Evolutionary conservation across 2,888 invertebrate species (phyloP).

Genomic region (Ectobius pallidus): DNA sequence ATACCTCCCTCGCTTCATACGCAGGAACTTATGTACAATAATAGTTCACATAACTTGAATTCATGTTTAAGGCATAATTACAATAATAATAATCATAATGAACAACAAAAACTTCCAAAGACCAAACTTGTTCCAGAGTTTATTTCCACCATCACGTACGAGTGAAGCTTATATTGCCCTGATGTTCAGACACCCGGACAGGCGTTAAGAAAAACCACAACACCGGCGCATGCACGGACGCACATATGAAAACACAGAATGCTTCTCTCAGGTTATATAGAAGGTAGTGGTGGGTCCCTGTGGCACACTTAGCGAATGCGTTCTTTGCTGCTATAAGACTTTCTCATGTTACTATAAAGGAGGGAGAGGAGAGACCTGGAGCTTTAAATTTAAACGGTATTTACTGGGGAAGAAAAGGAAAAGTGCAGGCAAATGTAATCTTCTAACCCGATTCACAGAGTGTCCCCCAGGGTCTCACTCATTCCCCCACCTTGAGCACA

Average conservation of each 20-base stretch:
- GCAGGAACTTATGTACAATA: too few relatives aligned
- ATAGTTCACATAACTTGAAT: too few relatives aligned
- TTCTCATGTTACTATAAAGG: not conserved
- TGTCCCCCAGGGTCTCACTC: not conserved
- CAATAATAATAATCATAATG: too few relatives aligned
- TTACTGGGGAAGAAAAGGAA: not conserved
- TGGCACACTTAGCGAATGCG: not conserved
- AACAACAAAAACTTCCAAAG: too few relatives aligned
- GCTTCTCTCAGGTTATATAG: not conserved
- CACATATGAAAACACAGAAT: too few relatives aligned
- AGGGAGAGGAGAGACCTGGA: not conserved
- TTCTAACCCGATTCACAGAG: conserved; percentile 5
- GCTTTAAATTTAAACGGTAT: conserved; percentile 15
- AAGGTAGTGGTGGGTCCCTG: not conserved
- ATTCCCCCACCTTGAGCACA: not conserved
- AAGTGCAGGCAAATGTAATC: conserved; percentile 15
- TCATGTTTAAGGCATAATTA: too few relatives aligned
- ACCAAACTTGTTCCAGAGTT: too few relatives aligned
- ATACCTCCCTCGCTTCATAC: too few relatives aligned
- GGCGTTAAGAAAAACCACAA: not conserved
- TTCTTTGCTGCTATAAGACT: not conserved
- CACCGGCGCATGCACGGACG: not conserved
- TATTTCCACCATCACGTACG: too few relatives aligned
- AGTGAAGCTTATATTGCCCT: not conserved
- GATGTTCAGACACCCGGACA: not conserved